These are phyloP conservation scores for Ctenosaura bakeri DNA, from an alignment of 2,797 vertebrate species.

Conservation along the genomic window DNA sequence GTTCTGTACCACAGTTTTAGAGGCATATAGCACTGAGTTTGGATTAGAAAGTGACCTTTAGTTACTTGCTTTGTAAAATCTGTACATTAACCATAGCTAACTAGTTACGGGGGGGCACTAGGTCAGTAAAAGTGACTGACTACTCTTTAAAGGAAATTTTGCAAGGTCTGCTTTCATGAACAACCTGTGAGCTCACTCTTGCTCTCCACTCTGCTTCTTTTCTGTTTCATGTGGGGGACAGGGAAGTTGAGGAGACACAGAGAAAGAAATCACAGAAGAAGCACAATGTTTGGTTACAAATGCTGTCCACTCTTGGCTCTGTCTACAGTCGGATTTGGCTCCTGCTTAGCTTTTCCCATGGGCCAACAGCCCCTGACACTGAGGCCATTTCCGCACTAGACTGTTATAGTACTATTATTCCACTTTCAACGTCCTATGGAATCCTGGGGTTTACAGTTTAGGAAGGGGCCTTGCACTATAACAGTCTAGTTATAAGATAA, in stretches of 20 bases:
- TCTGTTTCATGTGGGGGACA: not conserved
- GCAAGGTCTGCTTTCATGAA: not conserved
- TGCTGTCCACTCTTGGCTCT: not conserved
- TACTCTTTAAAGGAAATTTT: not conserved
- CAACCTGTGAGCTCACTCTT: not conserved
- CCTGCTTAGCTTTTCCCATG: not conserved
- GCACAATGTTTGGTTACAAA: not conserved
- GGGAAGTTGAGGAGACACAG: rapidly evolving
- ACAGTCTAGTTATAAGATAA: not conserved
- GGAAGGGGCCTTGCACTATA: too few relatives aligned
- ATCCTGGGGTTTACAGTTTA: too few relatives aligned
- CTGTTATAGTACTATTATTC: too few relatives aligned
- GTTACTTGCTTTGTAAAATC: not conserved
- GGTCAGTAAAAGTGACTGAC: too few relatives aligned
- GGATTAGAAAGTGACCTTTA: not conserved
- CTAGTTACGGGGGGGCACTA: too few relatives aligned
- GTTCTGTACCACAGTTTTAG: not conserved
- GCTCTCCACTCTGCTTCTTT: not conserved
- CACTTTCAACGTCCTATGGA: too few relatives aligned
- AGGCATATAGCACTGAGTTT: too few relatives aligned
- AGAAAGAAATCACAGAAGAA: not conserved
- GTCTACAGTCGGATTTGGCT: not conserved
- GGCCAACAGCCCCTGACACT: not conserved
- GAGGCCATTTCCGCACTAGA: too few relatives aligned
- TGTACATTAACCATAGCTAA: too few relatives aligned